Conservation (phyloP, 1,140 invertebrate species). For the Rhopalosiphum padi region DNA sequence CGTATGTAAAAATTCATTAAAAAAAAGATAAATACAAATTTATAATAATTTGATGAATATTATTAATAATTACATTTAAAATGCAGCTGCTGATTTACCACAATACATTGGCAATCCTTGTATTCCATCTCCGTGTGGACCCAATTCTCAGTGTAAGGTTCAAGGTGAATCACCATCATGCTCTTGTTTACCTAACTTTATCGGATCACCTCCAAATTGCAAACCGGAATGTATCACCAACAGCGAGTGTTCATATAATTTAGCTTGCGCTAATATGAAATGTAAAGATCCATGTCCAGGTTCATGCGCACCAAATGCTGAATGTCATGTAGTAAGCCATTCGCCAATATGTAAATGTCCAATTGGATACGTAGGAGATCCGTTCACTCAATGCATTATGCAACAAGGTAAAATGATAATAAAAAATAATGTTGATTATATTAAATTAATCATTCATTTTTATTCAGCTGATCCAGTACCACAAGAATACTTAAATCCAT, state of each 20-base stretch:
- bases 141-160: slow-evolving; percentile 71
- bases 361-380: slow-evolving; percentile 68
- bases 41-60: background rate
- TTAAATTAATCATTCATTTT: slow-evolving; percentile 25
- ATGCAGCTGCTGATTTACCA: slow-evolving; percentile 58
- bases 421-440: background rate
- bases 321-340: slow-evolving; percentile 67
- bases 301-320: slow-evolving; percentile 68
- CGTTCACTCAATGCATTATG: slow-evolving; percentile 67
- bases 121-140: slow-evolving; percentile 72
- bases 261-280: slow-evolving; percentile 67
- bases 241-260: slow-evolving; percentile 67
- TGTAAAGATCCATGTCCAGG: slow-evolving; percentile 67
- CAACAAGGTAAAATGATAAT: slow-evolving; percentile 52
- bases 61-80: slow-evolving; percentile 40
- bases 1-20: slow-evolving; percentile 48
- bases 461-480: slow-evolving; percentile 62
- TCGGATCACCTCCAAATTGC: slow-evolving; percentile 68
- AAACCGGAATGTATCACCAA: slow-evolving; percentile 68
- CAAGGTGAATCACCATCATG: slow-evolving; percentile 69
- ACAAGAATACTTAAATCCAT: slow-evolving; percentile 63
- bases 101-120: slow-evolving; percentile 66
- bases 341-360: slow-evolving; percentile 67
- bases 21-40: background rate
- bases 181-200: slow-evolving; percentile 67